Conservation (phyloP, 64 coral and sea anemone species). For the Anthopleura sola region DNA sequence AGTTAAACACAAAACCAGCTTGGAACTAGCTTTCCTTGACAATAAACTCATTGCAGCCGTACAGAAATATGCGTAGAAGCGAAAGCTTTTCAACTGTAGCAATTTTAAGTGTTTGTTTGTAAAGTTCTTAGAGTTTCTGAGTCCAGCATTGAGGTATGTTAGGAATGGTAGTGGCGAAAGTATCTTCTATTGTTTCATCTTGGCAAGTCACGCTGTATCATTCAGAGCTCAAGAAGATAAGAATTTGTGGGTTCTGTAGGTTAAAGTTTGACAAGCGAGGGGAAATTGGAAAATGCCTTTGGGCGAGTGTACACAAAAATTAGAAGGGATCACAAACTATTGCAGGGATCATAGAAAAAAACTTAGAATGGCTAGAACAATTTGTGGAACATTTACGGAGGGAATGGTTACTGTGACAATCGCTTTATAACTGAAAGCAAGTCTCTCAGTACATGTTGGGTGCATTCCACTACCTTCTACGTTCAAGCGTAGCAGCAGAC, state of each 20-base stretch:
- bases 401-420: too few species aligned
- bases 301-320: too few species aligned
- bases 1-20: not conserved
- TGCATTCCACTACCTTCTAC: too few species aligned
- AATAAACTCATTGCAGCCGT: not conserved
- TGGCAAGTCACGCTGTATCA: not conserved
- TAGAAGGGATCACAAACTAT: too few species aligned
- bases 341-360: too few species aligned
- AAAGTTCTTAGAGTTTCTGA: not conserved
- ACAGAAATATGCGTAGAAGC: not conserved
- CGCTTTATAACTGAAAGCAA: too few species aligned
- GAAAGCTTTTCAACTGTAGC: not conserved
- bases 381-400: too few species aligned
- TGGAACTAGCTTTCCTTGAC: not conserved
- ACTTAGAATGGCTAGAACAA: too few species aligned
- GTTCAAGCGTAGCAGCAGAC: too few species aligned
- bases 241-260: not conserved
- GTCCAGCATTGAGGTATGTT: constrained; percentile 5
- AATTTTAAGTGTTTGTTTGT: not conserved
- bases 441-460: too few species aligned
- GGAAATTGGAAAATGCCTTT: too few species aligned
- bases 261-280: too few species aligned
- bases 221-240: not conserved
- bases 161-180: not conserved
- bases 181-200: not conserved